These are phyloP conservation scores for Diadema setosum DNA, from an alignment of 35 echinoderm and acorn worm species.

Conservation along the genomic window DNA sequence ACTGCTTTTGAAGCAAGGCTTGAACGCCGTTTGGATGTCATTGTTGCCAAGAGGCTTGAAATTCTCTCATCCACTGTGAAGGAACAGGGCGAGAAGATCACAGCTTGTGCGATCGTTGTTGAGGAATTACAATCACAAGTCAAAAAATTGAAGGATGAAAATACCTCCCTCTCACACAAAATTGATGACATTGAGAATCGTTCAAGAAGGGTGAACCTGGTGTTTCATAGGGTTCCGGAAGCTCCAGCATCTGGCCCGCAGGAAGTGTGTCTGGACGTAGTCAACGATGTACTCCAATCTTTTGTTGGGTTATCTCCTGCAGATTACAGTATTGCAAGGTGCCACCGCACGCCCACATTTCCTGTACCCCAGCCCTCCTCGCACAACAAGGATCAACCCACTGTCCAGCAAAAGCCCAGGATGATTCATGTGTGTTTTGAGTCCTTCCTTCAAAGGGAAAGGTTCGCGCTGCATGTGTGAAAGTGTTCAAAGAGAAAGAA, in stretches of 20 bases:
- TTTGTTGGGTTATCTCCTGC: not conserved
- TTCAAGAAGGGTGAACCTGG: not conserved
- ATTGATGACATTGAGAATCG: not conserved
- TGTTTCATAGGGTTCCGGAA: not conserved
- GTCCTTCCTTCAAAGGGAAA: not conserved
- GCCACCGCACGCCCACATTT: not conserved
- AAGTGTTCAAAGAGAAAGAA: not conserved
- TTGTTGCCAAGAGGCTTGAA: not conserved
- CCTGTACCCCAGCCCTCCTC: not conserved
- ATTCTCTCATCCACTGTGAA: not conserved
- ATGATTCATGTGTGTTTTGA: not conserved
- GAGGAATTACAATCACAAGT: not conserved
- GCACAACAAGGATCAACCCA: not conserved
- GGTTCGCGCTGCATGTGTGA: not conserved
- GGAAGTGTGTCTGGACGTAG: not conserved
- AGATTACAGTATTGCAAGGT: not conserved
- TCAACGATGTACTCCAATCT: not conserved
- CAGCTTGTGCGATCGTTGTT: not conserved
- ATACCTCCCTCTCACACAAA: not conserved
- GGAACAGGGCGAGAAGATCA: not conserved
- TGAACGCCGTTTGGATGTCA: not conserved
- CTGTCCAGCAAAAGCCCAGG: not conserved
- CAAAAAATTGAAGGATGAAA: slow-evolving; percentile 1
- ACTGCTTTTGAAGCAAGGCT: not conserved
- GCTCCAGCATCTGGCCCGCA: not conserved